These are phyloP conservation scores for Catonia carolina DNA, from an alignment of 2,888 invertebrate species.

Conservation along the genomic window DNA sequence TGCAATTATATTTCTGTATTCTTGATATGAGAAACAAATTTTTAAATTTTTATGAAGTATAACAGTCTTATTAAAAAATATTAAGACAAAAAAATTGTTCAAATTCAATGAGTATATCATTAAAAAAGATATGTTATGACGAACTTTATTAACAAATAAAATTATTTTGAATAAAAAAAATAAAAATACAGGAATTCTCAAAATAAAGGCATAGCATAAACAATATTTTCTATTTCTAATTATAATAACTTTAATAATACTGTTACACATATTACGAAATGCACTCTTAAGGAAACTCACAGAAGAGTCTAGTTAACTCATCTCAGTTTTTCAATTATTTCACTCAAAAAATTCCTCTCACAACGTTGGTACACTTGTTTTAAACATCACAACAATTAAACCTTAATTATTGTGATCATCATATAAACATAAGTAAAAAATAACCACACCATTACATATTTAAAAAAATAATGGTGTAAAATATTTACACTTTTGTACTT, in stretches of 20 bases:
- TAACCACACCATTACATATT: neutral
- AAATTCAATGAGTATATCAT: no score
- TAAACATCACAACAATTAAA: constrained; percentile 17
- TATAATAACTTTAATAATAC: constrained; percentile 84
- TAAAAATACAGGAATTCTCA: no score
- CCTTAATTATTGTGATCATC: neutral
- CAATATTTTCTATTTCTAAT: constrained; percentile 47
- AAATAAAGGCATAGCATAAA: no score
- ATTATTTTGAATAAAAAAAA: no score
- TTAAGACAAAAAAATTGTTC: no score
- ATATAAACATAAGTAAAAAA: neutral
- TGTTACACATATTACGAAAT: constrained; percentile 85
- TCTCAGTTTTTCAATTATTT: constrained; percentile 24
- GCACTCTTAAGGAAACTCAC: constrained; percentile 81
- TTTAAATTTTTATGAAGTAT: no score
- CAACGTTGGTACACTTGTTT: constrained; percentile 16
- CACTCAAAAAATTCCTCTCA: constrained; percentile 17
- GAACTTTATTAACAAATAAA: no score
- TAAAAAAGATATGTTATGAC: no score
- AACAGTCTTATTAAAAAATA: no score
- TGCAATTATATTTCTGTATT: no score
- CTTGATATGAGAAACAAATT: no score
- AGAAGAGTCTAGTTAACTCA: constrained; percentile 57
- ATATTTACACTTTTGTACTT: constrained; percentile 1
- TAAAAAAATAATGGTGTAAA: constrained; percentile 1